These are phyloP conservation scores for Leucophenga montana DNA, from an alignment of 2,888 invertebrate genomes.

Conservation along the genomic window DNA sequence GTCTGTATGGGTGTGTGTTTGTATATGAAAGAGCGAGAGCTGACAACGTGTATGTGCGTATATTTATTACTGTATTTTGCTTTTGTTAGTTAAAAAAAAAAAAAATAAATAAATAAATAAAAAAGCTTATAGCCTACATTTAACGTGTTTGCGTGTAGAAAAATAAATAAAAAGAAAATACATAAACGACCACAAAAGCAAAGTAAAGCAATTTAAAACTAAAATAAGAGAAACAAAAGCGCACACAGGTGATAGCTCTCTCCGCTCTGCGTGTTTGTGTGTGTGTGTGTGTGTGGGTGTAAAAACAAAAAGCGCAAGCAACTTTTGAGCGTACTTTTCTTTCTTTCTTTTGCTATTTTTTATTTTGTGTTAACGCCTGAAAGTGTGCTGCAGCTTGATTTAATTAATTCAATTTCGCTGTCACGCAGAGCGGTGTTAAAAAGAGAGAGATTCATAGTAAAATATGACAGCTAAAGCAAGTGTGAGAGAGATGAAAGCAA, in stretches of 20 bases:
- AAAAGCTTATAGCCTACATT: neutral
- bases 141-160: too few species aligned
- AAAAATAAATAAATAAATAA: neutral
- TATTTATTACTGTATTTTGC: conserved; percentile 43
- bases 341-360: neutral
- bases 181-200: conserved; percentile 38
- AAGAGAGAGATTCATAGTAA: too few species aligned
- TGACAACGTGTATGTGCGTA: conserved; percentile 18
- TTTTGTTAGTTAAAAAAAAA: conserved; percentile 37
- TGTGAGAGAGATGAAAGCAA: too few species aligned
- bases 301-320: conserved; percentile 15
- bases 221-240: conserved; percentile 4
- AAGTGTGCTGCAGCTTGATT: conserved; percentile 20
- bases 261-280: too few species aligned
- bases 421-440: neutral
- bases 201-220: conserved; percentile 3
- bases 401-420: conserved; percentile 6
- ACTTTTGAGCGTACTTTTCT: conserved; percentile 31
- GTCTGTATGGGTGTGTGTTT: conserved; percentile 4
- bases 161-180: conserved; percentile 23
- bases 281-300: too few species aligned
- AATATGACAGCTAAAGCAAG: too few species aligned
- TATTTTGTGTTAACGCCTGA: conserved; percentile 21
- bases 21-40: neutral
- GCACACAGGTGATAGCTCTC: neutral